A percentile compares a stretch with the other conserved stretches of the same genome.
These are phyloP conservation scores for Campylomormyrus numenius DNA, from an alignment of 2,113 vertebrate genomes.

Conservation along the genomic window DNA sequence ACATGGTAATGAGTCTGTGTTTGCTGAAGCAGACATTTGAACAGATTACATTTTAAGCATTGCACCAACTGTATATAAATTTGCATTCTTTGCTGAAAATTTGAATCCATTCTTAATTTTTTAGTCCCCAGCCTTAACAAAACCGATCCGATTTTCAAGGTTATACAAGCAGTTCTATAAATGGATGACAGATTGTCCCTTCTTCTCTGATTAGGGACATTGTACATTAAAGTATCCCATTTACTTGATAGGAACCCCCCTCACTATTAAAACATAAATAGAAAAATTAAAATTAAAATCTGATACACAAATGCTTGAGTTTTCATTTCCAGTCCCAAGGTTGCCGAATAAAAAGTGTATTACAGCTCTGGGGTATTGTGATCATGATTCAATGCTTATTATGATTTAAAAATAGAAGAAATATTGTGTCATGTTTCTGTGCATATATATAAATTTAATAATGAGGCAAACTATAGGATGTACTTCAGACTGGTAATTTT, in stretches of 20 bases:
- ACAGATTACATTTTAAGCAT: neutral
- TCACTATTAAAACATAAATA: neutral
- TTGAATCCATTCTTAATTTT: neutral
- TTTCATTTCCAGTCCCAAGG: neutral
- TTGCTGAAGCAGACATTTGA: conserved; percentile 41
- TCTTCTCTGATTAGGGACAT: neutral
- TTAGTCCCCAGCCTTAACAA: neutral
- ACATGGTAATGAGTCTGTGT: conserved; percentile 45
- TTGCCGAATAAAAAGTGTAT: neutral
- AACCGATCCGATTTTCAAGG: neutral
- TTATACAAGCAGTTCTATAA: neutral
- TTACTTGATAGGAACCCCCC: neutral
- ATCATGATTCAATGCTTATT: neutral
- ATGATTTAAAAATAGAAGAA: neutral
- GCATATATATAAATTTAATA: neutral
- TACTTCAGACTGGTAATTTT: neutral
- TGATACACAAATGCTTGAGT: neutral
- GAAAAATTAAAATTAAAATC: neutral
- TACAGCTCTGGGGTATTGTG: neutral
- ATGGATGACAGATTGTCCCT: neutral
- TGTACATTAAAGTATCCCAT: neutral
- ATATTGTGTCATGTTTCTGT: neutral
- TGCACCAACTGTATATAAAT: neutral
- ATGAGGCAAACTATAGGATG: neutral
- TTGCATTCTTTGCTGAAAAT: neutral